Evolutionary conservation across 2,888 invertebrate genomes (phyloP), one percentile per base, ranked within the genome.

Genomic region (Muschampia staudingeri): DNA sequence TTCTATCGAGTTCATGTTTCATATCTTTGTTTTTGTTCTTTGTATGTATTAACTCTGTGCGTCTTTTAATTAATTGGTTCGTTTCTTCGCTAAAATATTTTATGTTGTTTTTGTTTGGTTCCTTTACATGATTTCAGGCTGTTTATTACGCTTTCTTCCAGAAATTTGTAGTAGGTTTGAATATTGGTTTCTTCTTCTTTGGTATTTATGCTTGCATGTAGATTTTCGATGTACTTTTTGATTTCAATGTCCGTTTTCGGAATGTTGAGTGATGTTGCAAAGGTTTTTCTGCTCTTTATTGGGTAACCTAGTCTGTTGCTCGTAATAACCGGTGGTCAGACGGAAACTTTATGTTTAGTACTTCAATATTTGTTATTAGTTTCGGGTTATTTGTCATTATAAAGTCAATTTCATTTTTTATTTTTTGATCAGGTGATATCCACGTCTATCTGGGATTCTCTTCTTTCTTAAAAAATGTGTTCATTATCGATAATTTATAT

Each of bases 401-500:
- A 30, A 76, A 81, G 70, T 81, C 76, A 8, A 81, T 76, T 81
- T 81, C 81, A 56, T 83, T 85, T 75, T 80, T 81, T 8, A 42
- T 77, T 25, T 25, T 25, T 25, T 25, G 0, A 25, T 25, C 75
- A 0, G 84, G 82, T 67, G 86, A 84, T 42, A 82, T 0, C 86
- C 84, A 85, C 14, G 83, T 85, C 84, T 84, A 85, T 65, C 72
- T 81, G 16, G 69, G 69, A 11, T 37, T 65, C 11, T 52, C 40
- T 67, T 79, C 83, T 19, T 80, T 83, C 25, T 84, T 84, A 9
- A 81, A 84, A 14, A 52, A 81, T 5, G 86, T 81, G 34, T 88
- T 85, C 78, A 87, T 84, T 30, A 86, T 82, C 61, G 80, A 30
- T 34, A 87, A 56, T 52, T 85, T 85, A 19, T 89, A 7, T 76